phyloP scores from a whole-genome alignment of 2,797 vertebrate genomes.

The Periparus ater region DNA sequence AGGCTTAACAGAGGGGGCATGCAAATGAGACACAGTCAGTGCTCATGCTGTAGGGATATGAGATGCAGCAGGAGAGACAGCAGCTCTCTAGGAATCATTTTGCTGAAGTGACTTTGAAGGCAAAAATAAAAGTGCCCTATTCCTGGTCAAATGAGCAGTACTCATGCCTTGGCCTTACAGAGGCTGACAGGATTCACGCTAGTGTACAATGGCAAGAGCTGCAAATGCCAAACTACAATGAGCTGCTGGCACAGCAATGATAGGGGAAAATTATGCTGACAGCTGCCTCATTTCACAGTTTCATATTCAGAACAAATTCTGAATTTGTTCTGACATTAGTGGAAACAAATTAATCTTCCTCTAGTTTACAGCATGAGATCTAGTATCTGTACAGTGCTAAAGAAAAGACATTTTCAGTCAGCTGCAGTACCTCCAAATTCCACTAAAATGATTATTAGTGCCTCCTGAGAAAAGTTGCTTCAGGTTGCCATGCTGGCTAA shows the following conservation, averaged over 20 bases:
- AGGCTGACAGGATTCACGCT: not conserved
- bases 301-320: constrained; percentile 15
- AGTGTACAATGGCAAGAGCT: not conserved
- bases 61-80: not conserved
- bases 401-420: not conserved
- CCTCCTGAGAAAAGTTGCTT: constrained; percentile 21
- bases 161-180: not conserved
- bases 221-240: not conserved
- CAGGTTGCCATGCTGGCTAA: not conserved
- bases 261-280: not conserved
- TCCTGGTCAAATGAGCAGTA: not conserved
- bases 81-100: not conserved
- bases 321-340: constrained; percentile 36
- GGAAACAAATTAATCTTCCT: constrained; percentile 36
- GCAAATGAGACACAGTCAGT: not conserved
- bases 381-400: constrained; percentile 2
- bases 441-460: constrained; percentile 18
- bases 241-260: not conserved
- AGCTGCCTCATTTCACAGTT: constrained; percentile 24
- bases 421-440: constrained; percentile 39
- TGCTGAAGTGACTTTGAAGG: not conserved
- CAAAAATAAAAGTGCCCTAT: not conserved
- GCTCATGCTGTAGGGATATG: accelerated
- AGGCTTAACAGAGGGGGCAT: not conserved
- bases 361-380: constrained; percentile 13